Evolutionary conservation across 1,140 invertebrate genomes (phyloP), one percentile per base, ranked within the genome.

Genomic region (Drosophila trapezifrons): DNA sequence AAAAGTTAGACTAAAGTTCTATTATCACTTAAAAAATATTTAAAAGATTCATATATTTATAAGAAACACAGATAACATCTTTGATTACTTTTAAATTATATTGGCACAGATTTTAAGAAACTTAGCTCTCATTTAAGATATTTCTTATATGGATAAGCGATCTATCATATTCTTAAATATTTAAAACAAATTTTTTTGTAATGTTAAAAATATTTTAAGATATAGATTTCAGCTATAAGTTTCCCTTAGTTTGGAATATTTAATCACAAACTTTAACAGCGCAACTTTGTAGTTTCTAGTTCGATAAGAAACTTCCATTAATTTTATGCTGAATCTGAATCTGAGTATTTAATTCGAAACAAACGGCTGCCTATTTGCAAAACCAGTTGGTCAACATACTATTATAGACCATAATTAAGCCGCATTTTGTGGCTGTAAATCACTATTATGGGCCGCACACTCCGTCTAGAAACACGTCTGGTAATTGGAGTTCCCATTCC

Each of bases 331-430:
- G 1, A 38, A 25, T 20, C 49, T 32, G 1, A 38, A 25, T 20
- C 13, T 35, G 18, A 71, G 56, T 57, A 70, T 70, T 70, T 52
- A 38, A 32, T 70, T 40, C 10, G 15, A 57, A 35, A 25, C 18
- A 8, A 69, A 18, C 20, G 5, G 25, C 5, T 35, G 64, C 1
- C 40, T 5, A 15, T 27, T 35, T 25, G 17, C 25, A 71, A 52
- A 71, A 71, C 67, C 35, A 27, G 67, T 71, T 71, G 55, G 47
- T 40, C 51, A 40, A 47, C 42, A 47, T 70, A 57, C 27, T 20
- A 58, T 40, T 58, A 27, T 38, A 20, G 69, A 57, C 65, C 51
- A 71, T 58, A 70, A 70, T 71, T 70, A 57, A 70, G 64, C 35
- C 13, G 2, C 62, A 54, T 25, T 45, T 17, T 18, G 17, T 35